Evolutionary conservation across 2,797 vertebrate genomes (phyloP).

Genomic region (Hydrophis major): DNA sequence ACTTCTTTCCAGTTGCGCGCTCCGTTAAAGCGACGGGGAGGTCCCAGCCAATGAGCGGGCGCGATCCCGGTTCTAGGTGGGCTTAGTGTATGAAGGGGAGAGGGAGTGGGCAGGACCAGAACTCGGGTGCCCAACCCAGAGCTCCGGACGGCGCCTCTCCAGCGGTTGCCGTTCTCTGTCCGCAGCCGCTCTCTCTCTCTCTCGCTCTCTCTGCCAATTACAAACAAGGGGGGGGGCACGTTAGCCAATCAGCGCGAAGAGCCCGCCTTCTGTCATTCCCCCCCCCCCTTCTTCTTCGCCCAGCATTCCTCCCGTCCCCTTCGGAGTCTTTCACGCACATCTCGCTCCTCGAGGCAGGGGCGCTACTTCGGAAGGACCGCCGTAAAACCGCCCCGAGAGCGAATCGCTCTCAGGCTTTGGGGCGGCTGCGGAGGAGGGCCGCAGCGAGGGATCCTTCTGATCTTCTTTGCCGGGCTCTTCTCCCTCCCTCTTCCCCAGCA

Average conservation of each 20-base stretch:
- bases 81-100: neutral
- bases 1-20: neutral
- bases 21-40: neutral
- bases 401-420: neutral
- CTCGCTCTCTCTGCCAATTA: neutral
- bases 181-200: neutral
- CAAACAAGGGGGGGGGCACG: neutral
- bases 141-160: neutral
- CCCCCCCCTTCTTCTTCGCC: neutral
- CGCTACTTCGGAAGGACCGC: neutral
- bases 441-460: too few species aligned
- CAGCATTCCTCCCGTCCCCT: neutral
- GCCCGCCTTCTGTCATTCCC: neutral
- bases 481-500: too few species aligned
- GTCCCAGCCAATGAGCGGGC: neutral
- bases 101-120: neutral
- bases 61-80: too few species aligned
- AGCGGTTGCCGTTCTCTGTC: neutral
- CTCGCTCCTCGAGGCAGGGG: neutral
- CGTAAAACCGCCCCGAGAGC: neutral
- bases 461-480: neutral
- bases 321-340: neutral
- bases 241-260: neutral
- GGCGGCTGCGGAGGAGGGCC: neutral
- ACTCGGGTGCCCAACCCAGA: neutral